Base-by-base conservation (phyloP, 2,888 invertebrate species). In the Horisme vitalbata region DNA sequence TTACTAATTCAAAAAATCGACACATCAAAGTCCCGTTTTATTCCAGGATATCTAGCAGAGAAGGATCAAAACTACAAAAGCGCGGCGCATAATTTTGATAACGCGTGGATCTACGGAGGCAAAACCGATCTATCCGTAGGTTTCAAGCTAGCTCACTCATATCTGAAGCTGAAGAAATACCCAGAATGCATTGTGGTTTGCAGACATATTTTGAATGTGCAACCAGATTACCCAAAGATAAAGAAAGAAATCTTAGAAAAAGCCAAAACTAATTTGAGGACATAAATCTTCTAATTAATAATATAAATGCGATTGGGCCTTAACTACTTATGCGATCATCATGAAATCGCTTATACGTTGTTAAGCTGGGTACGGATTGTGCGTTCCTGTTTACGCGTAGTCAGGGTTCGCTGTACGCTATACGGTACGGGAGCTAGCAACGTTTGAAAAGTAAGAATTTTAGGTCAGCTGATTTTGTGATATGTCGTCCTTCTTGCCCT, bases 181-280 rank as follows among this genome's bases (percentile, higher is more conserved):
- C 96, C 97, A 0, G 97, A 98, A 65, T 97, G 99, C 10, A 97
- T 99, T 48, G 96, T 98, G 58, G 93, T 96, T 0, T 96, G 97
- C 55, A 48, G 97, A 57, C 93, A 95, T 66, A 95, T 98, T 6
- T 79, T 98, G 26, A 93, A 92, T 58, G 87, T 92, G 14, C 95
- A 94, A 75, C 96, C 98, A 0, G 96, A 97, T 54, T 98, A 97
- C 79, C 95, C 97, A 0, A 95, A 96, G 65, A 95, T 99, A 33
- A 94, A 93, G 57, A 98, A 97, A 74, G 99, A 99, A 62, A 95
- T 99, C 59, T 88, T 99, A 55, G 98, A 99, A 59, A 99, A 99
- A 71, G 94, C 95, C 20, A 92, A 95, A 57, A 92, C 91, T 64
- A 94, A 95, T 83, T 89, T 96, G 59, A 91, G 95, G 55, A 92